Evolutionary conservation across 2,113 vertebrate genomes (phyloP), one percentile per base, ranked within the genome.

Genomic region (Boulengeromyrus knoepffleri): DNA sequence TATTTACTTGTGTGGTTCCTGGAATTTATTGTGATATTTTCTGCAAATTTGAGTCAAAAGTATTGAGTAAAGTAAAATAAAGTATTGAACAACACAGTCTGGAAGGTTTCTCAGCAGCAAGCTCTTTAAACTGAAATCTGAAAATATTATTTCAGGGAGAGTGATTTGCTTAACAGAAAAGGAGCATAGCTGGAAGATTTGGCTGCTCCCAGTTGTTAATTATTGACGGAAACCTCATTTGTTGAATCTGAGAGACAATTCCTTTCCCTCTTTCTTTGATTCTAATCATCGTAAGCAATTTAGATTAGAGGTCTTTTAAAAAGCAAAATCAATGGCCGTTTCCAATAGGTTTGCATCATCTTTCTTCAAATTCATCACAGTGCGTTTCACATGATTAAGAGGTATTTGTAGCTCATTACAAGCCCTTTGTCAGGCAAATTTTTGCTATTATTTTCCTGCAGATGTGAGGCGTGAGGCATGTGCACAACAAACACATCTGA

Each of bases 301-400:
- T 46, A 19, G 58, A 88, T 88, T 66, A 88, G 87, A 66, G 12
- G 56, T 62, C 45, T 88, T 88, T 58, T 42, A 80, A 42, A 88
- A 70, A 88, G 87, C 58, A 47, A 46, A 88, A 70, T 88, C 87
- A 88, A 88, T 62, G 19, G 42, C 42, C 12, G 42, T 47, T 88
- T 66, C 58, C 58, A 88, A n/a, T 42, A 88, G 62, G 39, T 70
- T 62, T 88, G 39, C 42, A 27, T 36, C 53, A 45, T 88, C 56
- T 88, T 58, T 62, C 9, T 53, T 62, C n/a, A 56, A 58, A n/a
- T 10, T 88, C 27, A 21, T 31, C 10, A 53, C 6, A 53, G 19
- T 21, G 47, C 24, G 0, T 56, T 56, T 56, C 52, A 9, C 52
- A 88, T 56, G 52, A 50, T 88, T n/a, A 39, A 58, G 50, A 88